These are phyloP conservation scores for Philopotamus ludificatus DNA, from an alignment of 1,140 invertebrate genomes.

Conservation along the genomic window DNA sequence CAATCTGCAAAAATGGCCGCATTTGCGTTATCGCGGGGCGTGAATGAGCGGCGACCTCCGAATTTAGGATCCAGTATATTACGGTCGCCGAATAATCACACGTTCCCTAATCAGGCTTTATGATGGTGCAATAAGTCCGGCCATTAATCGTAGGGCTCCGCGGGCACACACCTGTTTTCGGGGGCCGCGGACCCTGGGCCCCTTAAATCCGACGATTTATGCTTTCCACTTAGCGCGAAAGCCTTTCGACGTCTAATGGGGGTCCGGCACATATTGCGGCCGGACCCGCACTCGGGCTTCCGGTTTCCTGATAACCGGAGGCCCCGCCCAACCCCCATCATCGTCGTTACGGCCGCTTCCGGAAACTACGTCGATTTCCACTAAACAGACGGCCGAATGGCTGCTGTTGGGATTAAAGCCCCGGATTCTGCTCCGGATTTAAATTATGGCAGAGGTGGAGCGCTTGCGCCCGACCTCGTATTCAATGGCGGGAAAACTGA, in stretches of 20 bases:
- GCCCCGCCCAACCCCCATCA: no score
- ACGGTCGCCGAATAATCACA: constrained; percentile 2
- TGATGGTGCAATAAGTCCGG: constrained; percentile 14
- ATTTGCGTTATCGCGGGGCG: background rate
- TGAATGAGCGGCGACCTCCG: background rate
- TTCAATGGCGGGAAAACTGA: no score
- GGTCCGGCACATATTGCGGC: constrained; percentile 4
- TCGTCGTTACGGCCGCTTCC: background rate
- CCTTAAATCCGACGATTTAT: constrained; percentile 19
- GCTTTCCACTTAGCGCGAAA: constrained; percentile 13
- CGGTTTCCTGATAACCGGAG: background rate
- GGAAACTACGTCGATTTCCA: no score
- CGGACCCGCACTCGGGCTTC: constrained; percentile 1
- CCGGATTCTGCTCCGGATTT: no score
- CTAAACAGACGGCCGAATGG: no score
- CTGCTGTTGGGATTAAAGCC: no score
- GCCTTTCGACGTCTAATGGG: constrained; percentile 6
- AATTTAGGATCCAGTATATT: background rate
- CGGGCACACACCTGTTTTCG: background rate
- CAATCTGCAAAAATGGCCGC: no score
- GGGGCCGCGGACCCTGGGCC: background rate
- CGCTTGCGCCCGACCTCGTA: no score
- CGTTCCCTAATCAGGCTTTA: constrained; percentile 10
- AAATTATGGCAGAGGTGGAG: no score
- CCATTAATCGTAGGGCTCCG: background rate